A percentile compares a stretch with the other conserved stretches of the same genome.
Evolutionary conservation across 2,797 vertebrate genomes (phyloP).

Genomic region (Typhlichthys eigenmanni): DNA sequence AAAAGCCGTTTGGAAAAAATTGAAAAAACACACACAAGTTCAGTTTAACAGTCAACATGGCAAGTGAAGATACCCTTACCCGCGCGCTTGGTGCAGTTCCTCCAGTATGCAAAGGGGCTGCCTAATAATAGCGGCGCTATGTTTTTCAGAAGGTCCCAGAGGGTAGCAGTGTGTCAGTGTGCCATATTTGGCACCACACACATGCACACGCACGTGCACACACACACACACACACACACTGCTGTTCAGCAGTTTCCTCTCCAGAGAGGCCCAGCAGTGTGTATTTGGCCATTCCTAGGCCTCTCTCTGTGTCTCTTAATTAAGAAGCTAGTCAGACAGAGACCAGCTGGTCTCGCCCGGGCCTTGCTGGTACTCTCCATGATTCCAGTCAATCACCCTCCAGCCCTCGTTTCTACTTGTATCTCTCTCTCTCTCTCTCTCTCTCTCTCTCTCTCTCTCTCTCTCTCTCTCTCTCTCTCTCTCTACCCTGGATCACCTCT

Average conservation of each 20-base stretch:
- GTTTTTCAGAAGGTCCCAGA: constrained; percentile 73
- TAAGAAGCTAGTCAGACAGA: constrained; percentile 72
- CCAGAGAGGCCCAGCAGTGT: constrained; percentile 62
- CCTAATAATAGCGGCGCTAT: constrained; percentile 74
- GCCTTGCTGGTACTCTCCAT: constrained; percentile 59
- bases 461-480: too few relatives aligned
- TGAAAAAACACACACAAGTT: constrained; percentile 35
- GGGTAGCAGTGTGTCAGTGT: constrained; percentile 32
- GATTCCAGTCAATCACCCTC: constrained; percentile 47
- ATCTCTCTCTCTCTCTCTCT: neutral
- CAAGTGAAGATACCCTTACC: constrained; percentile 35
- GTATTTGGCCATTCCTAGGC: constrained; percentile 63
- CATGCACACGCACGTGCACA: constrained; percentile 11
- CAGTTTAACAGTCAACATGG: constrained; percentile 69
- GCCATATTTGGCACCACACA: constrained; percentile 12
- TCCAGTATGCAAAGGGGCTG: constrained; percentile 70
- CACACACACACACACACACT: constrained; percentile 27
- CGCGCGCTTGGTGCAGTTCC: constrained; percentile 40
- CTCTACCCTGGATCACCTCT: too few relatives aligned
- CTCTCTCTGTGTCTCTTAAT: constrained; percentile 74
- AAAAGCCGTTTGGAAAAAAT: constrained; percentile 22
- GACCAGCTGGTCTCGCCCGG: constrained; percentile 74
- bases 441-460: too few relatives aligned
- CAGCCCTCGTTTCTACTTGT: constrained; percentile 10
- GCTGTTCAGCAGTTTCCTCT: constrained; percentile 67